Evolutionary conservation across 1,140 invertebrate species (phyloP).

Genomic region (Samia ricini): DNA sequence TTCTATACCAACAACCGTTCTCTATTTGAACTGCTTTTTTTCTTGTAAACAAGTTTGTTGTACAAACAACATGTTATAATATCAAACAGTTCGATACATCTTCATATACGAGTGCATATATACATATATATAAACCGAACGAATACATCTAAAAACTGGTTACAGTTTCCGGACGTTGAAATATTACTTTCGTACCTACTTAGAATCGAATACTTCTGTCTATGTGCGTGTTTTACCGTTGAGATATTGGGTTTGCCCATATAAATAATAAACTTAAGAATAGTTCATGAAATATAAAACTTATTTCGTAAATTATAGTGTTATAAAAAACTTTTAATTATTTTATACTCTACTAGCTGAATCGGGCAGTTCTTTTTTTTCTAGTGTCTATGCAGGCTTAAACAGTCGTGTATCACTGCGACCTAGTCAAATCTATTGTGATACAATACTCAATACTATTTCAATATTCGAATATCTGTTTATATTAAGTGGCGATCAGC

Average conservation of each 20-base stretch:
- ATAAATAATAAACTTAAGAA: background rate
- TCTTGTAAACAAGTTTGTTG: background rate
- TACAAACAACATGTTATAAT: background rate
- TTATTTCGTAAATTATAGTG: too few species aligned
- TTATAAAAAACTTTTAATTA: too few species aligned
- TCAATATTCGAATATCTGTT: too few species aligned
- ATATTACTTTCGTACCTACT: background rate
- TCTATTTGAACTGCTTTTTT: background rate
- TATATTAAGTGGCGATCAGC: too few species aligned
- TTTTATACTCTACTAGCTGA: too few species aligned
- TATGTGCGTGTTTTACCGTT: background rate
- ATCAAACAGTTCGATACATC: background rate
- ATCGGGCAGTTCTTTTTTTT: too few species aligned
- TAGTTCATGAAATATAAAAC: too few species aligned
- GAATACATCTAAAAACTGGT: background rate
- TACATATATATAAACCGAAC: background rate
- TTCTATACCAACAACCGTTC: background rate
- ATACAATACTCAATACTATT: too few species aligned
- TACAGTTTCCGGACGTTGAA: background rate
- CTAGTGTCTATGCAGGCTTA: too few species aligned
- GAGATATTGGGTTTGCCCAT: background rate
- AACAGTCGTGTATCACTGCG: too few species aligned
- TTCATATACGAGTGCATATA: background rate
- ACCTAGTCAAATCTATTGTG: too few species aligned
- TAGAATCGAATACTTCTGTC: background rate